These are phyloP conservation scores for Amphipoea lucens DNA, from an alignment of 2,888 invertebrate genomes.

Conservation along the genomic window DNA sequence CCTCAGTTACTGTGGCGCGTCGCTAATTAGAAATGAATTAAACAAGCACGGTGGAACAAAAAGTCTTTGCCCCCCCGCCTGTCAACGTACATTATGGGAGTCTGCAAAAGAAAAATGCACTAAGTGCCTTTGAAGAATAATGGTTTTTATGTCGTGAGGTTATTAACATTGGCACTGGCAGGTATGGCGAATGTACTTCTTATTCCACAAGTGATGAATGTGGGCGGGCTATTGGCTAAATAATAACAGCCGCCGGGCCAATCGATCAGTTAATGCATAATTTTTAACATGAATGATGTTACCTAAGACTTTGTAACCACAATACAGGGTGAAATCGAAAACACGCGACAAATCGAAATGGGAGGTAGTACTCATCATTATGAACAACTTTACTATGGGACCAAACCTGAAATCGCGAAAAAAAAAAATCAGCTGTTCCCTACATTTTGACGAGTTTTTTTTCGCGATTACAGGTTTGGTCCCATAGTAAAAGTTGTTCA, in stretches of 20 bases:
- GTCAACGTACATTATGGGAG: conserved; percentile 46
- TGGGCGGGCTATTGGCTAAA: not conserved
- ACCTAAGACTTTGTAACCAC: no score
- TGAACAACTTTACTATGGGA: no score
- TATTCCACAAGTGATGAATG: not conserved
- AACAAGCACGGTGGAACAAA: conserved; percentile 63
- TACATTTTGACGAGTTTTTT: no score
- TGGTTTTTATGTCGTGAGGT: conserved; percentile 10
- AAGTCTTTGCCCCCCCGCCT: conserved; percentile 52
- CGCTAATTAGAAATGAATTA: conserved; percentile 70
- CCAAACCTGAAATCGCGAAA: no score
- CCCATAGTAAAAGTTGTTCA: no score
- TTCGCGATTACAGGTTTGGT: no score
- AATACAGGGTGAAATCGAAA: no score
- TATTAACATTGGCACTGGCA: not conserved
- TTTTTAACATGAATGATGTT: no score
- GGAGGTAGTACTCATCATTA: no score
- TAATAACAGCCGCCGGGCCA: not conserved
- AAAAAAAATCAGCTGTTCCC: no score
- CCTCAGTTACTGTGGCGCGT: conserved; percentile 30
- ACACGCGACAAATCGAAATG: no score
- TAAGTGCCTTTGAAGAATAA: conserved; percentile 45
- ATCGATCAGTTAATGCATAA: no score
- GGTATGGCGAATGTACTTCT: not conserved
- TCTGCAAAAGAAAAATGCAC: conserved; percentile 32